Base-by-base conservation (phyloP, 2,113 vertebrate genomes). In the Nannospalax galili region DNA sequence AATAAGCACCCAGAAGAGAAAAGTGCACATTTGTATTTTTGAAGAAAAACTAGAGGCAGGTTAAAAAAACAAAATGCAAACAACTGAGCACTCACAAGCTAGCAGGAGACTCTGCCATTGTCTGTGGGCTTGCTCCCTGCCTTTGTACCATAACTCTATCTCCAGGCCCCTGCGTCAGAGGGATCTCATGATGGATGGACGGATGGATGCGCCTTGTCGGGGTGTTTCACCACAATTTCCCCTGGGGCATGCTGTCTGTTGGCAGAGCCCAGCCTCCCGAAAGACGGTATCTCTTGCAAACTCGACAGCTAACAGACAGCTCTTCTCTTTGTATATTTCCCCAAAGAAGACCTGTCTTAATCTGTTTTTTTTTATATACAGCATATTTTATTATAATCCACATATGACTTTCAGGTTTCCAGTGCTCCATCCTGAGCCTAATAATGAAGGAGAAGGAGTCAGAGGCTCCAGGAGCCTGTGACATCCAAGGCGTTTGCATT, bases 271-370 rank as follows among this genome's bases (percentile, higher is more conserved):
- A 98, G 97, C 97, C 98, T 98, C 97, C 98, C 97, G 97, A 97
- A 98, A 98, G 98, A 98, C 98, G 98, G 98, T 98, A 98, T 99
- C 98, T 98, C 97, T 97, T 98, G 98, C 98, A 98, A 98, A 98
- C 98, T 98, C 98, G 98, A 98, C 98, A 99, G 98, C 98, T 98
- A 98, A 98, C 98, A 98, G 98, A 98, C 98, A 98, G 98, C 98
- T 98, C 85, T 52, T 98, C 97, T 98, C 97, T 98, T 98, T 98
- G 97, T 98, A 94, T 98, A 98, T 98, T 98, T 98, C 98, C 98
- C 98, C 97, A 97, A 98, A 98, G 98, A 98, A 99, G 98, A 98
- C 97, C 98, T 97, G 97, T 97, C 98, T 98, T 98, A 98, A 98
- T 98, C 98, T 98, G 98, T 90, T 98, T 98, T 98, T 97, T 89